These are phyloP conservation scores for Prinia subflava DNA, from an alignment of 2,113 vertebrate genomes.

Conservation along the genomic window DNA sequence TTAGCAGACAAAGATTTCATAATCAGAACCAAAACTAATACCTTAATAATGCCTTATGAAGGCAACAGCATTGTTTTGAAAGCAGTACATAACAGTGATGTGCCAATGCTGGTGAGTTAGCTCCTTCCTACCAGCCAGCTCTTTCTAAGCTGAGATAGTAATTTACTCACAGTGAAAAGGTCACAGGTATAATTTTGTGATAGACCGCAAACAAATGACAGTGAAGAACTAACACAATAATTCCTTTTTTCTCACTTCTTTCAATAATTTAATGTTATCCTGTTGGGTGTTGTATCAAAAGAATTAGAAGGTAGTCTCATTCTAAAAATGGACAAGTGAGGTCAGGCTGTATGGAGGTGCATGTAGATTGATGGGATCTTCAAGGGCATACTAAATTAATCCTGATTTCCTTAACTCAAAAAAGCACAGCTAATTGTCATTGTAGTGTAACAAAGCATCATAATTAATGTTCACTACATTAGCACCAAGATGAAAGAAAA, in stretches of 20 bases:
- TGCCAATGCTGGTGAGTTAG: neutral
- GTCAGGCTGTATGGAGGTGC: neutral
- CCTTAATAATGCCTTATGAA: neutral
- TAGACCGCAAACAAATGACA: neutral
- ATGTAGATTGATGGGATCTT: neutral
- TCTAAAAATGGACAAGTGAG: neutral
- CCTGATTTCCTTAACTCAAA: neutral
- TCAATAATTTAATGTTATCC: neutral
- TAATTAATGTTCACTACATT: neutral
- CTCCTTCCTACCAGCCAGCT: neutral
- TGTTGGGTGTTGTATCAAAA: neutral
- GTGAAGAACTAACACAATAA: neutral
- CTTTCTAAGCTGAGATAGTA: neutral
- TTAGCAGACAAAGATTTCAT: neutral
- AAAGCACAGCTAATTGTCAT: neutral
- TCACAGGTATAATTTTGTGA: neutral
- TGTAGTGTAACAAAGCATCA: neutral
- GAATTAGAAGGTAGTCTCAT: neutral
- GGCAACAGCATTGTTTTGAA: neutral
- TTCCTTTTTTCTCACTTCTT: neutral
- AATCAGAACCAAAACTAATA: neutral
- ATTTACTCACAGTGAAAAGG: neutral
- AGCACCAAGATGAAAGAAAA: neutral
- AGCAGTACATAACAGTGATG: neutral
- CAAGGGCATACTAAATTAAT: neutral